Evolutionary conservation across 2,888 invertebrate species (phyloP), one percentile per base, ranked within the genome.

Genomic region (Tiphia femorata): DNA sequence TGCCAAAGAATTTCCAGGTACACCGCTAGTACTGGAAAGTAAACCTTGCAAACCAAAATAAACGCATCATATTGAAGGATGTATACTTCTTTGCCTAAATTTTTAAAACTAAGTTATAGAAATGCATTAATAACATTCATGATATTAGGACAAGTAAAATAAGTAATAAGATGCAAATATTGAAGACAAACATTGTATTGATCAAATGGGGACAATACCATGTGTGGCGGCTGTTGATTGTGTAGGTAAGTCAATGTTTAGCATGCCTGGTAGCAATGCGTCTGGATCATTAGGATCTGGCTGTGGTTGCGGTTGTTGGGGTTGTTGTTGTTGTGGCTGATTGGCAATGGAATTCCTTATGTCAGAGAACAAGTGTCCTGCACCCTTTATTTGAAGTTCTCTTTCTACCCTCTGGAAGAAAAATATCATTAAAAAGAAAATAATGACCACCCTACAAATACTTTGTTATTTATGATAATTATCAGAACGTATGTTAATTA

Each of bases 351-450:
- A 59, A 50, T 68, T 74, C 17, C 78, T 57, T 23, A 72, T 61
- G 53, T 71, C 71, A 16, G 79, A 48, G 49, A 82, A 79, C 52
- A 80, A 65, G 49, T 80, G 80, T 17, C 77, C 77, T 25, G 79
- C 75, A 12, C 80, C 78, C 70, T 87, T 87, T 37, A 86, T 87
- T 70, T 88, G 88, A 58, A 91, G 81, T 72, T 91, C 90, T 64
- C 89, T 85, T 79, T 91, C 91, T 58, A 91, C 90, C 82, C 89
- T 87, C 87, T 91, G 83, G 5, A 77, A 73, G 53, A 61, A 69
- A 58, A n/a, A 29, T 37, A 42, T 25, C 1, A 2, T 4, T 38
- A 4, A 5, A 29, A 23, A n/a, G n/a, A 21, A 2, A 27, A 44
- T 27, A 38, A 29, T 16, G n/a, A 54, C n/a, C n/a, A n/a, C n/a